Base-by-base conservation (phyloP, 2,888 invertebrate species). In the Notodonta ziczac region DNA sequence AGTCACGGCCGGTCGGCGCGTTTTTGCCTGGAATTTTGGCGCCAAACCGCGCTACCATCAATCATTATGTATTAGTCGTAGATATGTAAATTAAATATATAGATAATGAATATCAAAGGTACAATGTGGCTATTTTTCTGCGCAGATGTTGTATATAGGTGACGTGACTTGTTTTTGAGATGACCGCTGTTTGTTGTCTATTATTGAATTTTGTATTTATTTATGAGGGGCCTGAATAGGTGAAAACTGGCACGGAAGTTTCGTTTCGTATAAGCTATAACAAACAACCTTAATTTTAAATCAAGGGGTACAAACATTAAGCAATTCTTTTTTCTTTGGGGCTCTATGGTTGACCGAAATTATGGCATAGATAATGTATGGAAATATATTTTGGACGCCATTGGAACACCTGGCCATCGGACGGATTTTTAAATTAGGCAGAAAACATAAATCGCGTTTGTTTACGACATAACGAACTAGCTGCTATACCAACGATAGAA, bases 1-100 rank as follows among this genome's bases (percentile, higher is more conserved):
- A 89, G 92, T 93, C 93, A 93, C 78, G 93, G 92, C 83, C 93
- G 93, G 87, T 90, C 91, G 87, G 75, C 73, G 77, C 68, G 83
- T 93, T 92, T 92, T 92, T 93, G 84, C 80, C 79, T 81, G 87
- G 87, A 89, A 91, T 92, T 91, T 93, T 87, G 90, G 93, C 93
- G 93, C 93, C 93, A 85, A 87, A 83, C 78, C 81, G 78, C 78
- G 75, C 73, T 72, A 82, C 73, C 80, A 85, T 85, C 78, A 78
- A 85, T 86, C 78, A 82, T 76, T 78, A 76, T 63, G 67, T 67
- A 68, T 62, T 59, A 62, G 58, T 56, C 51, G 58, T 59, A 35
- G 6, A 4, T 35, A 60, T 50, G 57, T 66, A 59, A 57, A 42
- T 61, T 54, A 14, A 51, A 56, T 60, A 24, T 61, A 56, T 62